Conservation (phyloP, 92 coral and sea anemone genomes). For the Phymanthus crucifer region DNA sequence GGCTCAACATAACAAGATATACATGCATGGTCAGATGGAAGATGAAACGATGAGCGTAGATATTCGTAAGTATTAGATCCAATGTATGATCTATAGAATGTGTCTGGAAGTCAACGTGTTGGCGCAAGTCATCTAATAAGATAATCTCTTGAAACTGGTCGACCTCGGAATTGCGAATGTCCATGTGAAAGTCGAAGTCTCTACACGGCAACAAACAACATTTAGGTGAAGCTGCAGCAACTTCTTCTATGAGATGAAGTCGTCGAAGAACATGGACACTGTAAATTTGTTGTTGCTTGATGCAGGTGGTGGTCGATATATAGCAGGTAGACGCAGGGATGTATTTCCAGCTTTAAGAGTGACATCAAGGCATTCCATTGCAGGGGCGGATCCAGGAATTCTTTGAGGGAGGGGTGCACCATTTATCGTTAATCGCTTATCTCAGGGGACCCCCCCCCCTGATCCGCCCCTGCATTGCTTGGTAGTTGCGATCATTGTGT, state of each 20-base stretch:
- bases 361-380: too few species aligned
- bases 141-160: constrained; percentile 3
- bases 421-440: too few species aligned
- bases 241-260: not conserved
- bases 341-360: not conserved
- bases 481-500: too few species aligned
- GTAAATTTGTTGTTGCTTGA: not conserved
- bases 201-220: constrained; percentile 5
- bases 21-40: not conserved
- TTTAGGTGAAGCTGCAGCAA: not conserved
- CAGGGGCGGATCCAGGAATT: too few species aligned
- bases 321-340: not conserved
- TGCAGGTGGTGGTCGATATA: not conserved
- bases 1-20: too few species aligned
- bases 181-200: constrained; percentile 37
- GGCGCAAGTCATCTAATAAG: constrained; percentile 8
- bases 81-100: constrained; percentile 27
- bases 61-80: not conserved
- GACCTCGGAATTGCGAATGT: constrained; percentile 13
- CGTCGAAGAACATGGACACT: constrained; percentile 1
- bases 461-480: too few species aligned
- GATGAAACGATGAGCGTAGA: not conserved
- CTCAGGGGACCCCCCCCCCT: too few species aligned
- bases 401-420: too few species aligned
- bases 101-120: constrained; percentile 25